Evolutionary conservation across 2,888 invertebrate species (phyloP).

Genomic region (Pseudanteris insignis): DNA sequence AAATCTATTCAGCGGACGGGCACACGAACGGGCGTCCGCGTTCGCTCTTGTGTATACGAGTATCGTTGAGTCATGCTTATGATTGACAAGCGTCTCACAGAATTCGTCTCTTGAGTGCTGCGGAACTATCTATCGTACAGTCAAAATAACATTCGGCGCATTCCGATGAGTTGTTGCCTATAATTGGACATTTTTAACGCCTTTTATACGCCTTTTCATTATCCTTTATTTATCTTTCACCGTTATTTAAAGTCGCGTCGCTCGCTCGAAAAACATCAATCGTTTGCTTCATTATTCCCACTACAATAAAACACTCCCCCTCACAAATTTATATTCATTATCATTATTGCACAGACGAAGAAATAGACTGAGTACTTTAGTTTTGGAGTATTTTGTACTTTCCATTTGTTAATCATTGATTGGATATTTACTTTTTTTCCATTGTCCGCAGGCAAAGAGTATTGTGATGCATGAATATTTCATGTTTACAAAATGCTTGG

Average conservation of each 20-base stretch:
- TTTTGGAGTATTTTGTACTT: no score
- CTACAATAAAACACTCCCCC: no score
- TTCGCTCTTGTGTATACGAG: constrained; percentile 28
- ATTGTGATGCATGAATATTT: constrained; percentile 14
- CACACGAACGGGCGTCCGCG: constrained; percentile 25
- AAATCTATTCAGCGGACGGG: constrained; percentile 27
- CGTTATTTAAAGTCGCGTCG: not conserved
- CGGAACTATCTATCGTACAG: constrained; percentile 10
- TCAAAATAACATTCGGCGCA: constrained; percentile 22
- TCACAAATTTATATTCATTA: no score
- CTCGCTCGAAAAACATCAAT: no score
- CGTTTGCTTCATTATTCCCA: no score
- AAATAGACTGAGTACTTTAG: no score
- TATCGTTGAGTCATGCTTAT: constrained; percentile 37
- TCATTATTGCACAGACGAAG: no score
- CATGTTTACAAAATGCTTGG: constrained; percentile 28
- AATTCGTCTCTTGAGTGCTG: constrained; percentile 30
- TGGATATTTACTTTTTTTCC: no score
- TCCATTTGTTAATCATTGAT: no score
- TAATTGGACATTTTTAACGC: constrained; percentile 36
- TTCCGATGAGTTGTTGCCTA: constrained; percentile 32
- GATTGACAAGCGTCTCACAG: constrained; percentile 43
- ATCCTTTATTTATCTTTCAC: not conserved
- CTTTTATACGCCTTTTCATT: not conserved
- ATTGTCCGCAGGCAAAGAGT: no score